A percentile compares a stretch with the other conserved stretches of the same genome.
phyloP scores from a whole-genome alignment of 2,888 invertebrate genomes.

The Anagyrus pseudococci region DNA sequence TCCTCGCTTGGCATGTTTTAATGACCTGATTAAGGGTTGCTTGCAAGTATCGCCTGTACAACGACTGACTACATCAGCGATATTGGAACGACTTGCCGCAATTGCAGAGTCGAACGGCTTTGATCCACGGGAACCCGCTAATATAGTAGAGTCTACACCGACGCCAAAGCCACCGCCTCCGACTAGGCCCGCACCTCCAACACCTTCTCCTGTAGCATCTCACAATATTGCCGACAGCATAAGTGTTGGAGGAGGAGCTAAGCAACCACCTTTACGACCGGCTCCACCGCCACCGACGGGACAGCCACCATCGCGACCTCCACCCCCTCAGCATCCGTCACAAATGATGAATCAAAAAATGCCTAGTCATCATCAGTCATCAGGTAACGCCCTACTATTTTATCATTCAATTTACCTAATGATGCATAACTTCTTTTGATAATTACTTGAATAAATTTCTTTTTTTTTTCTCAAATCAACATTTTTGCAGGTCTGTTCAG shows the following conservation, averaged over 20 bases:
- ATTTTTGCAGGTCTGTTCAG: conserved; percentile 74
- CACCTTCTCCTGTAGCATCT: neutral
- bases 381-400: conserved; percentile 13
- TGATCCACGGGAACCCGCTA: conserved; percentile 81
- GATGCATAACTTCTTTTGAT: neutral
- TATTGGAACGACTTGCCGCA: conserved; percentile 86
- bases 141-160: conserved; percentile 63
- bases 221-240: neutral
- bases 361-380: conserved; percentile 4
- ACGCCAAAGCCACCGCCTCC: conserved; percentile 50
- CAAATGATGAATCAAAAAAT: too few species aligned
- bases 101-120: conserved; percentile 86
- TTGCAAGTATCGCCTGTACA: conserved; percentile 83
- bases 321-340: conserved; percentile 20
- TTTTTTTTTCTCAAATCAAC: neutral
- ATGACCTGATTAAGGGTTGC: conserved; percentile 81
- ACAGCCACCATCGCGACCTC: conserved; percentile 51
- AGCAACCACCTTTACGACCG: conserved; percentile 47
- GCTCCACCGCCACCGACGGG: conserved; percentile 33
- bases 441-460: too few species aligned
- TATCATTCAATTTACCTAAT: neutral
- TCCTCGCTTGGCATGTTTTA: conserved; percentile 81
- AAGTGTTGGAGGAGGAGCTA: neutral
- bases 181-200: conserved; percentile 45
- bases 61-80: conserved; percentile 78